Conservation (phyloP, 1,140 invertebrate species). For the Drosophila gunungcola region DNA sequence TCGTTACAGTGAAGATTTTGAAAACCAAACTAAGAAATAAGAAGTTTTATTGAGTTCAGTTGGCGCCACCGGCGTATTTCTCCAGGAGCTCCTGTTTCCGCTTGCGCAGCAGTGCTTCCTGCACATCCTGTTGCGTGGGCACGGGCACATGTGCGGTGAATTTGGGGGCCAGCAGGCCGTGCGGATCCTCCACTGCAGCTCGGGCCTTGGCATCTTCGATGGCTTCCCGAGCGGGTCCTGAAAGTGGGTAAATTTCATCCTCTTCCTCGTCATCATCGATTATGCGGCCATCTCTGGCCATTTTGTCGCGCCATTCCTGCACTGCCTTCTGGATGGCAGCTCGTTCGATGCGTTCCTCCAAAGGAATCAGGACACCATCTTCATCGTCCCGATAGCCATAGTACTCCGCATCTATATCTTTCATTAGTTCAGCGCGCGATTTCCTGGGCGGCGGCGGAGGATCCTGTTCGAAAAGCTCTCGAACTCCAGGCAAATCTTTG, state of each 20-base stretch:
- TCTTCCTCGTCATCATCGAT: conserved; percentile 87
- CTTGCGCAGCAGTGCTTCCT: conserved; percentile 93
- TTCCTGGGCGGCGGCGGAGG: conserved; percentile 94
- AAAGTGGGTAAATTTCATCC: conserved; percentile 84
- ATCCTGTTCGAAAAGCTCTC: conserved; percentile 98
- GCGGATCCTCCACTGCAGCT: conserved; percentile 56
- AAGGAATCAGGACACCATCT: conserved; percentile 95
- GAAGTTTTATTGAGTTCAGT: conserved; percentile 38
- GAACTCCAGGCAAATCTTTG: conserved; percentile 98
- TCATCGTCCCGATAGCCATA: conserved; percentile 99
- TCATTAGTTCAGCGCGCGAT: conserved; percentile 98
- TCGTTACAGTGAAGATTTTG: background rate
- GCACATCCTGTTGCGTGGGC: conserved; percentile 94
- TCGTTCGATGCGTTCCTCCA: conserved; percentile 94
- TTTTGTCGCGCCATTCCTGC: conserved; percentile 88
- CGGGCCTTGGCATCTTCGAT: conserved; percentile 63
- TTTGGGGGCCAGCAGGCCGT: conserved; percentile 85
- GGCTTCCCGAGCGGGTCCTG: conserved; percentile 68
- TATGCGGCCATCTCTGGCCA: conserved; percentile 86
- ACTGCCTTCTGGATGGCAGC: conserved; percentile 88
- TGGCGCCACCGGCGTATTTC: conserved; percentile 87
- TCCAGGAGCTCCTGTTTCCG: conserved; percentile 96
- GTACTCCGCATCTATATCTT: conserved; percentile 98
- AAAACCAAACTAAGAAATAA: background rate
- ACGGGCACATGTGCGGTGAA: conserved; percentile 94